Evolutionary conservation across 2,113 vertebrate species (phyloP), one percentile per base, ranked within the genome.

Genomic region (Campylomormyrus numenius): DNA sequence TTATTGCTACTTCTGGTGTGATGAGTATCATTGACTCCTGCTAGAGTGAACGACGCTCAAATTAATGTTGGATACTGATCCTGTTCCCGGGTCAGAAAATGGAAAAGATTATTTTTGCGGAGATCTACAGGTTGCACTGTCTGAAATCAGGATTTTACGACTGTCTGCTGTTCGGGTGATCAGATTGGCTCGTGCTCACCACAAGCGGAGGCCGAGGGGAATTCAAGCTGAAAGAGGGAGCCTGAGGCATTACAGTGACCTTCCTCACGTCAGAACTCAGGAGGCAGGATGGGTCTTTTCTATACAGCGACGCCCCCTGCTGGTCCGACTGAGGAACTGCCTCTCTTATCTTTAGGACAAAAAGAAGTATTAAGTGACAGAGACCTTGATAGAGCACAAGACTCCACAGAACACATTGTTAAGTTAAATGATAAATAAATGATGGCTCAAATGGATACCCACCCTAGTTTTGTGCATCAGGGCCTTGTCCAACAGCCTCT

Each of bases 391-490:
- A 48, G n/a, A 13, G 24, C 24, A 87, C 42, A 88, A 24, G 17
- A 11, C 31, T 87, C 53, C 31, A 10, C 15, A 90, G 9, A 52
- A 80, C 27, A 88, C 11, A 53, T 53, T 5, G n/a, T 19, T 39
- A 66, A 35, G 27, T 74, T 35, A 74, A 70, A 89, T 19, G 35
- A 62, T 11, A n/a, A 56, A 35, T 27, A 35, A 49, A 56, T 52
- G 31, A 87, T 5, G 15, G 6, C 15, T 11, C 35, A 46, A 66
- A 49, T 7, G 31, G 70, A 42, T 27, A 48, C 35, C 10, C 94
- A 97, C 96, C 96, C 96, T 96, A 66, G 95, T 94, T 90, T 96
- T 96, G 74, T 96, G 94, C 11, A 95, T 93, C 91, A 96, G 46
- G 2, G 95, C 95, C 92, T 96, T 96, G 87, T 96, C 96, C 92